phyloP scores from a whole-genome alignment of 1,140 invertebrate genomes.

The Idris sp. region DNA sequence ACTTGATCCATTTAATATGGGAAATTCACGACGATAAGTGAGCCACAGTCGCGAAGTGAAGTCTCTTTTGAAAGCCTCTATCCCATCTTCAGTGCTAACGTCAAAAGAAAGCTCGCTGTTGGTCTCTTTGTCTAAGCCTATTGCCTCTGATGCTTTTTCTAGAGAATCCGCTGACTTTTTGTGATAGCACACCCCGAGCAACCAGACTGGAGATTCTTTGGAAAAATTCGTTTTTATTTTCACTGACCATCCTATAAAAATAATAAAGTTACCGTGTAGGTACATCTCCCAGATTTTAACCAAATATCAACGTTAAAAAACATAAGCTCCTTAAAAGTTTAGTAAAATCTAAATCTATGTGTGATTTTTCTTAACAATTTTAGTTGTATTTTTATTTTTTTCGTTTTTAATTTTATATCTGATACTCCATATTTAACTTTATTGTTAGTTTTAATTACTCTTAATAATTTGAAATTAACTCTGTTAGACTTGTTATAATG shows the following conservation, averaged over 20 bases:
- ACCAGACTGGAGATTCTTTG: constrained; percentile 90
- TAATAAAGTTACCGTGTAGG: constrained; percentile 51
- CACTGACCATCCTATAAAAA: constrained; percentile 81
- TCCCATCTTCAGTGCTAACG: constrained; percentile 76
- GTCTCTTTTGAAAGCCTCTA: constrained; percentile 88
- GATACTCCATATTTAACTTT: too few species aligned
- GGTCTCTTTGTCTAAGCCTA: constrained; percentile 67
- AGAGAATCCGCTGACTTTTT: constrained; percentile 83
- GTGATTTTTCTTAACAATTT: too few species aligned
- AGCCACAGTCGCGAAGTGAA: constrained; percentile 88
- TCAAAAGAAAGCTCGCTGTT: constrained; percentile 70
- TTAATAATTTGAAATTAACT: too few species aligned
- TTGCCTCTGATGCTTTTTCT: constrained; percentile 82
- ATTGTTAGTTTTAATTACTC: too few species aligned
- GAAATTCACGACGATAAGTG: constrained; percentile 90
- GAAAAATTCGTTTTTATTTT: constrained; percentile 91
- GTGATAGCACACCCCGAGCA: constrained; percentile 90
- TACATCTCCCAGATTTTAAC: too few species aligned
- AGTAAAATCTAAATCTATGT: too few species aligned
- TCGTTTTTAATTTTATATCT: too few species aligned
- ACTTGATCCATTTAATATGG: constrained; percentile 85
- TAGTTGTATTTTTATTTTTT: too few species aligned
- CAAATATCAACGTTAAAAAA: too few species aligned
- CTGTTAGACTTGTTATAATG: too few species aligned
- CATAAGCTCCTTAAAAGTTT: too few species aligned